Percentiles rank a stretch among this genome's conserved stretches.
phyloP scores from a whole-genome alignment of 2,113 vertebrate species.

The Pleuronectes platessa region DNA sequence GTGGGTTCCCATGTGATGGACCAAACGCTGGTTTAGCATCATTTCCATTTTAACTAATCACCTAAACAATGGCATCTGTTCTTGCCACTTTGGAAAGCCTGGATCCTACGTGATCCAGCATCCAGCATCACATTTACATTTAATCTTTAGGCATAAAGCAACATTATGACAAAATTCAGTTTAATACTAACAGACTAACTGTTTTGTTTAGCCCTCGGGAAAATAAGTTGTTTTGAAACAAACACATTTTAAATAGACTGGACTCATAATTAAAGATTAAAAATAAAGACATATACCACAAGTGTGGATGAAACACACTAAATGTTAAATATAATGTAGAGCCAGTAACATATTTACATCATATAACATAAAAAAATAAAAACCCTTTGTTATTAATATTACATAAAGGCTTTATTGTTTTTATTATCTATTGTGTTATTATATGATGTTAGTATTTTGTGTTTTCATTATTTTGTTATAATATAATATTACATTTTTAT shows the following conservation, averaged over 20 bases:
- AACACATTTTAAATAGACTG: slow-evolving; percentile 13
- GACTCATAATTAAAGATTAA: not conserved
- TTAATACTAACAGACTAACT: slow-evolving; percentile 2
- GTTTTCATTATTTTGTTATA: not conserved
- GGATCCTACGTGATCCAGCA: slow-evolving; percentile 18
- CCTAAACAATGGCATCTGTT: slow-evolving; percentile 23
- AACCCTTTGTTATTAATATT: not conserved
- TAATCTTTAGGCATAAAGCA: slow-evolving; percentile 39
- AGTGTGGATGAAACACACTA: not conserved
- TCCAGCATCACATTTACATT: not conserved
- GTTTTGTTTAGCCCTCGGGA: not conserved
- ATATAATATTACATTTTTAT: not conserved
- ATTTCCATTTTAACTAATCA: slow-evolving; percentile 33
- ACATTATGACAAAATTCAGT: slow-evolving; percentile 25
- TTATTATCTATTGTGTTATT: not conserved
- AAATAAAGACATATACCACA: too few relatives aligned
- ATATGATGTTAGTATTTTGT: not conserved
- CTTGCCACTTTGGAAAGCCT: slow-evolving; percentile 24
- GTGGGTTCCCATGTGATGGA: not conserved
- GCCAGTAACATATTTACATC: not conserved
- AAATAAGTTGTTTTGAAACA: slow-evolving; percentile 25
- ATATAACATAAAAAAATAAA: too few relatives aligned
- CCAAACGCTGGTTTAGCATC: slow-evolving; percentile 28
- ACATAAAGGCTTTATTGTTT: not conserved
- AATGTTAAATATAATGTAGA: not conserved